phyloP scores from a whole-genome alignment of 2,888 invertebrate species.

The Melikaiella ostensackeni region DNA sequence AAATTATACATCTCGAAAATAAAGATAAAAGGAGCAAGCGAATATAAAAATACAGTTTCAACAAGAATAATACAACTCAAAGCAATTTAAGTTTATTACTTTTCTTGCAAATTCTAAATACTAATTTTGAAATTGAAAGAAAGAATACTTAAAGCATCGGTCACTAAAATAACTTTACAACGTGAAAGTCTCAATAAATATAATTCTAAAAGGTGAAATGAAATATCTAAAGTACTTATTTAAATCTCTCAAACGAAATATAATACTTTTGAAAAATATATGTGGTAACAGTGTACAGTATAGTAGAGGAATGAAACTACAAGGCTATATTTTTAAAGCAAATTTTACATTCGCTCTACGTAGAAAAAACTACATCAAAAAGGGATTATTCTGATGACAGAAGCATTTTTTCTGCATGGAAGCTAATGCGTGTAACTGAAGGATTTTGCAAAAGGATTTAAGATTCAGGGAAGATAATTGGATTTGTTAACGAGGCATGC shows the following conservation, averaged over 20 bases:
- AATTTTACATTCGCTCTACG: neutral
- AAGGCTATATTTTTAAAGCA: neutral
- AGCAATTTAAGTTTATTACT: too few relatives aligned
- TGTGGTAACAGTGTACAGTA: neutral
- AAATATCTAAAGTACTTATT: neutral
- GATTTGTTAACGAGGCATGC: neutral
- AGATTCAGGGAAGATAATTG: slow-evolving; percentile 1
- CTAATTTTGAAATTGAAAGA: too few relatives aligned
- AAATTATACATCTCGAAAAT: neutral
- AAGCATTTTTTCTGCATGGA: neutral
- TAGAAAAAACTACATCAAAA: neutral
- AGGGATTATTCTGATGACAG: neutral
- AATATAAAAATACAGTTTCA: neutral
- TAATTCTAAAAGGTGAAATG: neutral
- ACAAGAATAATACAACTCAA: neutral
- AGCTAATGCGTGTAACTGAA: neutral
- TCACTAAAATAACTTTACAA: too few relatives aligned
- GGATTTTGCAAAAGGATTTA: slow-evolving; percentile 8
- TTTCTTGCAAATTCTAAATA: too few relatives aligned
- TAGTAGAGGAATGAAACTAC: neutral
- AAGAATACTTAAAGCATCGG: too few relatives aligned
- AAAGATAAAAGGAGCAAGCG: neutral
- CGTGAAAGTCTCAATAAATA: neutral
- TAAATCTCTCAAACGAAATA: neutral
- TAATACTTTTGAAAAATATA: neutral